Evolutionary conservation across 1,140 invertebrate species (phyloP).

Genomic region (Campoletis sonorensis): DNA sequence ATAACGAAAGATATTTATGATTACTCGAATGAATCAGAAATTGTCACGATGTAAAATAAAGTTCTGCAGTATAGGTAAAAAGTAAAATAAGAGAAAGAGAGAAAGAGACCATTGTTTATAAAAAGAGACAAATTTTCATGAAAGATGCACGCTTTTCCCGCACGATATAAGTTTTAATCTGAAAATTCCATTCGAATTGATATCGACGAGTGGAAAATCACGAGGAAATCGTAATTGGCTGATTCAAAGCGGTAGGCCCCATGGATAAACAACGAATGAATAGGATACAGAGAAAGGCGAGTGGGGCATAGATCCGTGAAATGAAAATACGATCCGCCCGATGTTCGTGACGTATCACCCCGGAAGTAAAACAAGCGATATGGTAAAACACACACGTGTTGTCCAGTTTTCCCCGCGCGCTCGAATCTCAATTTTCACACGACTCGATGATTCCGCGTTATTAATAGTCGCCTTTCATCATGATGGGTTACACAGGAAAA

Average conservation of each 20-base stretch:
- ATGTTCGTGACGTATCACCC: slow-evolving; percentile 37
- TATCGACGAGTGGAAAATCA: too few relatives aligned
- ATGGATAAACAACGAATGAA: slow-evolving; percentile 18
- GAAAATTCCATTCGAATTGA: too few relatives aligned
- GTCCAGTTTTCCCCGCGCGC: background rate
- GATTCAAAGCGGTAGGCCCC: background rate
- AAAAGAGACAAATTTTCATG: too few relatives aligned
- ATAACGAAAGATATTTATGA: too few relatives aligned
- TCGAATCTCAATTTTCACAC: slow-evolving; percentile 27
- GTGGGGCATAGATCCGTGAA: slow-evolving; percentile 17
- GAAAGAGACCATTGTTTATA: too few relatives aligned
- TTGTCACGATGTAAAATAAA: too few relatives aligned
- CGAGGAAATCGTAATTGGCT: too few relatives aligned
- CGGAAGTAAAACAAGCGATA: slow-evolving; percentile 17
- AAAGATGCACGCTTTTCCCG: too few relatives aligned
- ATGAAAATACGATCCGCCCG: slow-evolving; percentile 35
- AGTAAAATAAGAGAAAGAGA: too few relatives aligned
- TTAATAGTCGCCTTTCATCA: slow-evolving; percentile 41
- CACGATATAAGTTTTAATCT: too few relatives aligned
- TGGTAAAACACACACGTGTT: slow-evolving; percentile 12
- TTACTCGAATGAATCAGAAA: too few relatives aligned
- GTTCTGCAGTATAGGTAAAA: too few relatives aligned
- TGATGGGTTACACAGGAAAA: background rate
- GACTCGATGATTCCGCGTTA: slow-evolving; percentile 39
- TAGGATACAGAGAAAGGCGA: background rate